These are phyloP conservation scores for Samia ricini DNA, from an alignment of 1,140 invertebrate species.

Conservation along the genomic window DNA sequence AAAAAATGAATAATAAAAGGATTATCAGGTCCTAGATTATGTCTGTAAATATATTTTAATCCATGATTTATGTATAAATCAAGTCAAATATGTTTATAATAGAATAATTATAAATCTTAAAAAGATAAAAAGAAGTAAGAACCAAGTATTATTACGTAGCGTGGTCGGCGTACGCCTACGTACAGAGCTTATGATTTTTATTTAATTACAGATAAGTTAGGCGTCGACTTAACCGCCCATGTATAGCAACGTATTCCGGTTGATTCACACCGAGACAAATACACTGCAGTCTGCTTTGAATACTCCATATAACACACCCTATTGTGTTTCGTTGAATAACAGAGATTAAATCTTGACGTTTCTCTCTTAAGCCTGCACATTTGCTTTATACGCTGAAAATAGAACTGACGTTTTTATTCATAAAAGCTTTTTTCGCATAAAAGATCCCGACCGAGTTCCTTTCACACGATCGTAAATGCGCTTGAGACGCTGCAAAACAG, in stretches of 20 bases:
- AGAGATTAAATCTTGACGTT: slow-evolving; percentile 20
- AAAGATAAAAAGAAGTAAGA: too few relatives aligned
- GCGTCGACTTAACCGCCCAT: slow-evolving; percentile 24
- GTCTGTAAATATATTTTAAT: too few relatives aligned
- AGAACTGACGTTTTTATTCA: slow-evolving; percentile 2
- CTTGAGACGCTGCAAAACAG: slow-evolving; percentile 13
- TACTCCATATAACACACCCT: background rate
- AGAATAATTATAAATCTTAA: too few relatives aligned
- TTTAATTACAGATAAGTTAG: slow-evolving; percentile 38
- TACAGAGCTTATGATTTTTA: slow-evolving; percentile 41
- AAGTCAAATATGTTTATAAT: too few relatives aligned
- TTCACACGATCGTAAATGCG: background rate
- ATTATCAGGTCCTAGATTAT: too few relatives aligned
- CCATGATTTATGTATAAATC: too few relatives aligned
- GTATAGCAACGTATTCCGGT: slow-evolving; percentile 36
- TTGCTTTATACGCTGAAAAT: background rate
- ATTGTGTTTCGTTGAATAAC: slow-evolving; percentile 17
- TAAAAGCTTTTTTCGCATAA: slow-evolving; percentile 7
- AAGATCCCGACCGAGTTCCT: background rate
- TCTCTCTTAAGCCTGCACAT: background rate
- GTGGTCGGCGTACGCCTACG: slow-evolving; percentile 22
- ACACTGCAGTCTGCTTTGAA: slow-evolving; percentile 26
- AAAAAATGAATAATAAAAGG: too few relatives aligned
- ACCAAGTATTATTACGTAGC: too few relatives aligned
- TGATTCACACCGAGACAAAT: slow-evolving; percentile 29